Base-by-base conservation (phyloP, 2,888 invertebrate species). In the Troilus luridus region DNA sequence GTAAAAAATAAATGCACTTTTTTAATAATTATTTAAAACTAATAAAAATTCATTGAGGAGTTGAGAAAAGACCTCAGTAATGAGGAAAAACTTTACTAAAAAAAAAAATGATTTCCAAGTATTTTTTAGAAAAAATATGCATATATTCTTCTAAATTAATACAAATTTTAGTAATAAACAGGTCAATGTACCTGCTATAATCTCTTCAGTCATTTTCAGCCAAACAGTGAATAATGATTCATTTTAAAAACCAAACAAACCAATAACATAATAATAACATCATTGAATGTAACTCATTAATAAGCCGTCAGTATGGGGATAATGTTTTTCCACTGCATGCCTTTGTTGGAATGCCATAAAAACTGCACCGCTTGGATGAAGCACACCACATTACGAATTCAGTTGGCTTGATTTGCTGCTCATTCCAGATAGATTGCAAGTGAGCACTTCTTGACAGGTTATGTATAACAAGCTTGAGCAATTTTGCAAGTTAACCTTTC, bases 401-500 rank as follows among this genome's bases (percentile, higher is more conserved):
- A 67, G 14, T 24, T 24, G 24, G 14, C 0, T 67, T 24, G 27
- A 67, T 27, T 67, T 12, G 67, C 24, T 67, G 24, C 24, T 12
- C 24, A 1, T 11, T 12, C 27, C 0, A 12, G 24, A 67, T 67
- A 27, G 12, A 24, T 67, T 6, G 67, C 67, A 67, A 67, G 67
- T 24, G 14, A 14, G 27, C 24, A 27, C 24, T 6, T 67, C 67
- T 67, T 67, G 67, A 27, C 67, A 7, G 67, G 41, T 24, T 14
- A 24, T 67, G 24, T 24, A 14, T 67, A 67, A 67, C 24, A 67
- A 67, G 67, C 67, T 67, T 67, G 67, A 24, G 67, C 67, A 67
- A 67, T 67, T 24, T 67, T 67, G 24, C 67, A 67, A 27, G 24
- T 67, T 67, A 27, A 67, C 67, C 67, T 67, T 67, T 67, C 67